phyloP scores from a whole-genome alignment of 2,113 vertebrate genomes.

The Aspiorhynchus laticeps region DNA sequence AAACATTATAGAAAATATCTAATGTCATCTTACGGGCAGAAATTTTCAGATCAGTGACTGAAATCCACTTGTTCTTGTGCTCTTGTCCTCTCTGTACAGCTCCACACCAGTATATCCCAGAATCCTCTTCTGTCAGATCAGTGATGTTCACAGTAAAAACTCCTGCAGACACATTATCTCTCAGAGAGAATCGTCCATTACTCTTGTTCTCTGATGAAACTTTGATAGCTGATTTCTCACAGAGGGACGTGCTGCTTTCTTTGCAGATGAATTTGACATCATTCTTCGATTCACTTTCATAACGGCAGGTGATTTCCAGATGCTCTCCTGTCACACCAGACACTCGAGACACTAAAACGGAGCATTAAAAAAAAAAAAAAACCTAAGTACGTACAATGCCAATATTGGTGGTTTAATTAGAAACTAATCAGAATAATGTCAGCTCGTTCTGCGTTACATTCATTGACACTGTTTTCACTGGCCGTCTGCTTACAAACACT shows the following conservation, averaged over 20 bases:
- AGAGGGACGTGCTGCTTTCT: slow-evolving; percentile 6
- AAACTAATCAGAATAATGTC: background rate
- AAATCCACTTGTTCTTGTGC: background rate
- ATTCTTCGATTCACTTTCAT: background rate
- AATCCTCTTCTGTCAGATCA: slow-evolving; percentile 36
- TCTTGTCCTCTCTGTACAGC: background rate
- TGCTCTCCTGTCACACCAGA: background rate
- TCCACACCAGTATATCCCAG: slow-evolving; percentile 64
- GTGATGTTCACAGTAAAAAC: slow-evolving; percentile 56
- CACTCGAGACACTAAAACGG: background rate
- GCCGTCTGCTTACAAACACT: background rate
- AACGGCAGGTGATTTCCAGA: background rate
- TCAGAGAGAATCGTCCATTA: slow-evolving; percentile 42
- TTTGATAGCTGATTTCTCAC: slow-evolving; percentile 11
- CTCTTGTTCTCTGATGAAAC: background rate
- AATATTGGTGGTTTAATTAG: background rate
- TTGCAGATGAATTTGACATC: slow-evolving; percentile 49
- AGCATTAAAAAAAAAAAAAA: background rate
- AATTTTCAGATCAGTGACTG: slow-evolving; percentile 13
- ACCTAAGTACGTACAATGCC: too few relatives aligned
- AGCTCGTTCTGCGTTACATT: background rate
- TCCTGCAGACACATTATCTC: slow-evolving; percentile 10
- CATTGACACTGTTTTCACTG: background rate
- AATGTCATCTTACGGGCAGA: slow-evolving; percentile 25
- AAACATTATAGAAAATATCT: background rate